Conservation (phyloP, 2,113 vertebrate species). For the Corvus moneduloides region DNA sequence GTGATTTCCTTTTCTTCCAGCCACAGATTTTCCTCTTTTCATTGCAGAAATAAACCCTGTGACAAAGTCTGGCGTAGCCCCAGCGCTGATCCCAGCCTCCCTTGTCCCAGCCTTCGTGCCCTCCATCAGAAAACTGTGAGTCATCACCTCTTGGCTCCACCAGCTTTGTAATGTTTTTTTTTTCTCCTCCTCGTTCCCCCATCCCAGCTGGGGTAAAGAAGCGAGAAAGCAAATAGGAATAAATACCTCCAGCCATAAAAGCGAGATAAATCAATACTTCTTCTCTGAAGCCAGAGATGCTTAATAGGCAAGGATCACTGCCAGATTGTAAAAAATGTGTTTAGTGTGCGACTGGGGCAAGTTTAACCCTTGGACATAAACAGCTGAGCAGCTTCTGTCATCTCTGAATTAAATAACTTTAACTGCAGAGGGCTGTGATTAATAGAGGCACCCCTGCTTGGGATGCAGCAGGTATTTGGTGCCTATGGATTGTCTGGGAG, state of each 20-base stretch:
- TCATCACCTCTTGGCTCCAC: conserved; percentile 30
- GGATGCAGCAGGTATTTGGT: not conserved
- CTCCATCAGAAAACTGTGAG: not conserved
- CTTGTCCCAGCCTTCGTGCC: not conserved
- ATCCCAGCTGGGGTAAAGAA: conserved; percentile 32
- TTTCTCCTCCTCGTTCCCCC: not conserved
- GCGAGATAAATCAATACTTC: conserved; percentile 68
- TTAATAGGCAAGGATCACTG: conserved; percentile 72
- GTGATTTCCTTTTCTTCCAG: conserved; percentile 20
- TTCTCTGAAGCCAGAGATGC: conserved; percentile 68
- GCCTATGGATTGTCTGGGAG: not conserved
- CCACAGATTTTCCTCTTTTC: not conserved
- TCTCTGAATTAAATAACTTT: conserved; percentile 54
- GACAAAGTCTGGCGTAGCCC: not conserved
- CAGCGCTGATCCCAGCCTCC: not conserved
- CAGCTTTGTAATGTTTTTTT: not conserved
- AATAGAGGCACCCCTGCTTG: not conserved
- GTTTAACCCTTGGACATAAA: conserved; percentile 59
- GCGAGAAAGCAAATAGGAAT: conserved; percentile 60
- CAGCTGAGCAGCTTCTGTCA: conserved; percentile 31
- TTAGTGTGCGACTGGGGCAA: conserved; percentile 48
- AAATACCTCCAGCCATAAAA: conserved; percentile 67
- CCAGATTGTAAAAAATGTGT: conserved; percentile 67
- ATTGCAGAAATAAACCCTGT: not conserved
- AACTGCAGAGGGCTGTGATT: conserved; percentile 4